Evolutionary conservation across 1,140 invertebrate species (phyloP), one percentile per base, ranked within the genome.

Genomic region (Neodiprion fabricii): DNA sequence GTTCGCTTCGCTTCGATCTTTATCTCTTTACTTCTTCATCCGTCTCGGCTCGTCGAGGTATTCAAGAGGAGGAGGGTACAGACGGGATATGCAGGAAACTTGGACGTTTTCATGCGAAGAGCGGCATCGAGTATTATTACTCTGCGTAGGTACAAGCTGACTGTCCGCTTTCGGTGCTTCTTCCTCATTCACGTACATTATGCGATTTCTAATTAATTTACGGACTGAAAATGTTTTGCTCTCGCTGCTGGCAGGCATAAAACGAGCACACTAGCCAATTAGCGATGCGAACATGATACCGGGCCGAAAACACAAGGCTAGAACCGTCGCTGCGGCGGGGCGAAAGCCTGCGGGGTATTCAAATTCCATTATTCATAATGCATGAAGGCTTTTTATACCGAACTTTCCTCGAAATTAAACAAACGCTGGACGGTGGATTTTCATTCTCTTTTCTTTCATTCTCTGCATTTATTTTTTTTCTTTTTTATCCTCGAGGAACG

Each of bases 311-410:
- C n/a, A 40, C 28, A 17, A 5, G 28, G 28, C 28, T 40, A 40
- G 28, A 40, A 40, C 28, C 28, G 28, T 40, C 28, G 28, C 28
- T 40, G 28, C 9, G 53, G n/a, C 53, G n/a, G 53, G n/a, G n/a
- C 53, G 11, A 61, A 61, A 61, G 53, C 53, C 53, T 61, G 53
- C 53, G n/a, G 53, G 53, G 80, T 83, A 84, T 84, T 84, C 81
- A 84, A 85, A 85, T 84, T 85, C 83, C 79, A 84, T 84, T 84
- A 84, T 85, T 85, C 81, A 84, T 85, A 83, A 85, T 85, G 81
- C 82, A 83, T 84, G 81, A 82, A 79, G 77, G 72, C 40, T 80
- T 81, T 79, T 78, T 75, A 70, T 74, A 71, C 74, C 75, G 72
- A 78, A 79, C 74, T 75, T 79, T 75, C 72, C 71, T 73, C 76